A percentile compares a stretch with the other conserved stretches of the same genome.
Evolutionary conservation across 2,113 vertebrate genomes (phyloP).

Genomic region (Actenoides lindsayi): DNA sequence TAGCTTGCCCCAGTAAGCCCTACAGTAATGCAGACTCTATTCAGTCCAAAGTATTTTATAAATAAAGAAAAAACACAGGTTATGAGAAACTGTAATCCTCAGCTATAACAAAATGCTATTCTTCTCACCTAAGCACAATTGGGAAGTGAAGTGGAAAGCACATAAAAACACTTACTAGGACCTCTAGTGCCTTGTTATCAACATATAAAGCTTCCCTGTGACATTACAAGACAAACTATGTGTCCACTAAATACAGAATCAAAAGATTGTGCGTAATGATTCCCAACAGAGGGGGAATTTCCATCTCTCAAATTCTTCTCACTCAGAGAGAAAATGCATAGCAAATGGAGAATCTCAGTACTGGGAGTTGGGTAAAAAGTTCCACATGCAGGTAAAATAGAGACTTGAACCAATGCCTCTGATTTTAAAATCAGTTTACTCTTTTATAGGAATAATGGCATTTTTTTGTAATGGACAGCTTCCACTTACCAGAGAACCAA

Average conservation of each 20-base stretch:
- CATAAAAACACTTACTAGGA: neutral
- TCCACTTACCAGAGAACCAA: constrained; percentile 44
- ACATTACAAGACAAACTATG: constrained; percentile 43
- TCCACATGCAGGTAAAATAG: neutral
- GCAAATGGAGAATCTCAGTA: neutral
- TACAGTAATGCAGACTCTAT: constrained; percentile 11
- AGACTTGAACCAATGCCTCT: neutral
- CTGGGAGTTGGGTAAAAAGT: neutral
- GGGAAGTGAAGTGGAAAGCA: constrained; percentile 29
- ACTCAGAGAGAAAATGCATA: neutral
- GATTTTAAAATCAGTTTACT: neutral
- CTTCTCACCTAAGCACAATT: neutral
- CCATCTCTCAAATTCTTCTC: neutral
- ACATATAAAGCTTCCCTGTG: constrained; percentile 18
- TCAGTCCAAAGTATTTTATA: constrained; percentile 10
- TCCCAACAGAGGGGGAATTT: constrained; percentile 37
- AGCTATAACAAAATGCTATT: constrained; percentile 11
- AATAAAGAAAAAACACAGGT: constrained; percentile 21
- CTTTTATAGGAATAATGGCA: constrained; percentile 9
- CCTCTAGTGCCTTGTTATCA: constrained; percentile 43
- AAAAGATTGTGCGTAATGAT: neutral
- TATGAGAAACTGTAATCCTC: constrained; percentile 1
- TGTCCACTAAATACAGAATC: constrained; percentile 50
- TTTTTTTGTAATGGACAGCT: constrained; percentile 44
- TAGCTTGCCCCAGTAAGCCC: neutral